Percentiles rank a stretch among this genome's conserved stretches.
These are phyloP conservation scores for Cacatua alba DNA, from an alignment of 2,113 vertebrate species.

Conservation along the genomic window DNA sequence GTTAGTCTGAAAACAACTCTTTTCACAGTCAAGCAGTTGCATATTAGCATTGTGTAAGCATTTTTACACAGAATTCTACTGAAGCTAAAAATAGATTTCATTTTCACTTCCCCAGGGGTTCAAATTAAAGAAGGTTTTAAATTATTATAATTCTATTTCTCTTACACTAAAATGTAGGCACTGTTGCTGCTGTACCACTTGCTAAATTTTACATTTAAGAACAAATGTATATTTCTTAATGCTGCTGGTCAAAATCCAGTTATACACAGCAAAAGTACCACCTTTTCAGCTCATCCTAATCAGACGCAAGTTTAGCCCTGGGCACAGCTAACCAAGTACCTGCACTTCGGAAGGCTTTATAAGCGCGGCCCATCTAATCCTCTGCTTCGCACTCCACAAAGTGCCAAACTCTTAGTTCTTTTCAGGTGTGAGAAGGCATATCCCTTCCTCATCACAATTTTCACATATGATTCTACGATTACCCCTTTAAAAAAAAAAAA, in stretches of 20 bases:
- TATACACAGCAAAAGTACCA: neutral
- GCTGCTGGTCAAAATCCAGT: neutral
- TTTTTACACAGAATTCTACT: neutral
- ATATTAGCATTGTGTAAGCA: neutral
- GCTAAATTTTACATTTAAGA: neutral
- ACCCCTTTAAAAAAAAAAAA: neutral
- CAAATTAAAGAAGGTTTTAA: neutral
- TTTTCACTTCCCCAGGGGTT: neutral
- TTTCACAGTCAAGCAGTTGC: neutral
- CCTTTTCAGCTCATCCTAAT: neutral
- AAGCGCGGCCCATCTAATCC: neutral
- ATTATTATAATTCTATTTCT: neutral
- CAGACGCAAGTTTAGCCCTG: neutral
- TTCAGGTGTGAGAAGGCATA: neutral
- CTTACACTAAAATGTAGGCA: neutral
- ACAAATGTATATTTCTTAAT: neutral
- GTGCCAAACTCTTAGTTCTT: neutral
- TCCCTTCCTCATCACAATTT: neutral
- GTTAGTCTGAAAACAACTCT: neutral
- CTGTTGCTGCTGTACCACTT: neutral
- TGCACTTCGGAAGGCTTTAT: neutral
- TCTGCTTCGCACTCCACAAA: neutral
- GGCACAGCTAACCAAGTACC: neutral
- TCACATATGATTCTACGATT: neutral
- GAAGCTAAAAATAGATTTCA: neutral